Conservation (phyloP, 2,113 vertebrate genomes). For the Fulica atra region DNA sequence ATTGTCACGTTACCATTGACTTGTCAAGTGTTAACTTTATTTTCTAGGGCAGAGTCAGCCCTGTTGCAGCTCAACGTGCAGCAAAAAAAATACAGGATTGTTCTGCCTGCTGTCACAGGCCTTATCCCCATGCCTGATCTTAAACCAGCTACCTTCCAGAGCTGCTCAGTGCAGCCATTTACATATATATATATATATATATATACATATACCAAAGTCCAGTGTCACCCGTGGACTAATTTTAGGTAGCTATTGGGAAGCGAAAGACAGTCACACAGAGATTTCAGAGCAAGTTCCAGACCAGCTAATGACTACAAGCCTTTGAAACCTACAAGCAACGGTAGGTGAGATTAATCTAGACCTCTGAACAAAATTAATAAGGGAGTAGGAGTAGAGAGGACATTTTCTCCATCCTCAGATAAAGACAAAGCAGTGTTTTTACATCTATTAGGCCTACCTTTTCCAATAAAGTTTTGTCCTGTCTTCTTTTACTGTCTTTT, state of each 20-base stretch:
- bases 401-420: background rate
- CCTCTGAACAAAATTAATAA: background rate
- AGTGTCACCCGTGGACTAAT: background rate
- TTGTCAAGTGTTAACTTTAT: background rate
- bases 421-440: background rate
- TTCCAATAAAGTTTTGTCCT: background rate
- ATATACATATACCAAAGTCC: too few species aligned
- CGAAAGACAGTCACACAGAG: background rate
- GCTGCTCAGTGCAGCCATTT: background rate
- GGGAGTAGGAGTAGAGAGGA: background rate
- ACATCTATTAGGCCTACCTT: background rate
- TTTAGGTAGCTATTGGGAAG: background rate
- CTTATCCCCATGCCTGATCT: background rate
- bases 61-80: background rate
- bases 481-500: background rate
- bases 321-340: background rate
- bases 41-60: background rate
- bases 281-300: background rate
- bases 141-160: background rate
- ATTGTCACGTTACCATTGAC: background rate
- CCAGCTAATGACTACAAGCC: background rate
- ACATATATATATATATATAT: too few species aligned
- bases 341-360: background rate
- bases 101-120: background rate
- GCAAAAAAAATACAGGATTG: background rate